These are phyloP conservation scores for Xestia sexstrigata DNA, from an alignment of 2,888 invertebrate genomes.

Conservation along the genomic window DNA sequence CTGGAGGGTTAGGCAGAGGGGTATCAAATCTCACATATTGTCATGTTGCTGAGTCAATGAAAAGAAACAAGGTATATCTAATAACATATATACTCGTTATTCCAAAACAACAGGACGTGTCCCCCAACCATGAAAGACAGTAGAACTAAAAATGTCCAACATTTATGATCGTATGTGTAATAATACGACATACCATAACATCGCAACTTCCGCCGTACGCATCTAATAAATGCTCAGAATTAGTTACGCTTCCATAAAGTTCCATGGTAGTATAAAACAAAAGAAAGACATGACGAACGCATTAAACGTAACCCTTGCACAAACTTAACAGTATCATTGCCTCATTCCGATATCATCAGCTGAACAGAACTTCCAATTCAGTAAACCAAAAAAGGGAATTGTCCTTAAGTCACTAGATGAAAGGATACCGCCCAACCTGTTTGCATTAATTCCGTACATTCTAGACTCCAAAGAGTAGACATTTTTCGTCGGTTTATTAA, in stretches of 20 bases:
- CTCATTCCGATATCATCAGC: background rate
- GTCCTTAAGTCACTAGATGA: background rate
- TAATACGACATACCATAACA: conserved; percentile 32
- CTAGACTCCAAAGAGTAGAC: background rate
- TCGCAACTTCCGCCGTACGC: conserved; percentile 55
- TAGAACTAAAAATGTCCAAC: conserved; percentile 32
- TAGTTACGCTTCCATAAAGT: conserved; percentile 44
- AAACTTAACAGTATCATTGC: background rate
- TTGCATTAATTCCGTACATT: background rate
- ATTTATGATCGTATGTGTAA: conserved; percentile 43
- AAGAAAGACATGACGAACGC: background rate
- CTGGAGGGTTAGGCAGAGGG: background rate
- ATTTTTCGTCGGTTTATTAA: background rate
- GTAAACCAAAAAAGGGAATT: background rate
- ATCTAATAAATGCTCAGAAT: conserved; percentile 32
- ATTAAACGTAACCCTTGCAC: background rate
- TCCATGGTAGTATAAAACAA: conserved; percentile 7
- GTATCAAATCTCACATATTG: background rate
- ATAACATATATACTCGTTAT: background rate
- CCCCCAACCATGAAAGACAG: conserved; percentile 32
- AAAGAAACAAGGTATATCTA: background rate
- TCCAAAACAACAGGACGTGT: conserved; percentile 31
- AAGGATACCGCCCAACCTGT: background rate
- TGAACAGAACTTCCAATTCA: too few species aligned
- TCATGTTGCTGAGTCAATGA: background rate